Conservation (phyloP, 2,888 invertebrate genomes). For the Orthosia cruda region DNA sequence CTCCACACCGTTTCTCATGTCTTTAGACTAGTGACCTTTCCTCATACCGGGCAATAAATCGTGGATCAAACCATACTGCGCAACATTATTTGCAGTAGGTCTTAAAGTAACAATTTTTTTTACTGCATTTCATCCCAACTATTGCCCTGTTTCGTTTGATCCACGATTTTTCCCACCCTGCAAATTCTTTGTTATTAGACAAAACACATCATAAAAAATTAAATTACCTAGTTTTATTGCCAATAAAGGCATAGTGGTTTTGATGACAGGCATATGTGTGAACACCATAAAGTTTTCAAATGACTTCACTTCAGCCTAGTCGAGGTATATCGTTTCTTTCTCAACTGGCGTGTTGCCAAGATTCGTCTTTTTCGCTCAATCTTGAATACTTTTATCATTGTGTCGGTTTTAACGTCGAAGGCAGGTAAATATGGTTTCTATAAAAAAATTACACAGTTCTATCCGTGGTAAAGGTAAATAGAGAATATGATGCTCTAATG, state of each 20-base stretch:
- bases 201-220: background rate
- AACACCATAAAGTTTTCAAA: conserved; percentile 33
- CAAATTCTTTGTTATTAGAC: no score
- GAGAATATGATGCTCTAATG: background rate
- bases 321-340: conserved; percentile 19
- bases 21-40: no score
- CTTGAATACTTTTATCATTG: conserved; percentile 26
- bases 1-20: no score
- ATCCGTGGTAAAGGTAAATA: background rate
- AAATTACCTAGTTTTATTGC: background rate
- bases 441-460: background rate
- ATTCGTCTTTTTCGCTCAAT: conserved; percentile 28
- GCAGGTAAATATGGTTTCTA: background rate
- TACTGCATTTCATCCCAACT: no score
- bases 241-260: background rate
- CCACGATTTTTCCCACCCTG: no score
- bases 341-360: conserved; percentile 34
- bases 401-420: conserved; percentile 20
- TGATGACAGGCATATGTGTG: background rate
- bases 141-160: no score
- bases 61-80: no score
- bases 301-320: conserved; percentile 5
- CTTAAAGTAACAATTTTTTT: no score
- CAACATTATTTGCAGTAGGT: no score
- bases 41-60: no score